Evolutionary conservation across 2,888 invertebrate species (phyloP).

Genomic region (Epistrophe eligans): DNA sequence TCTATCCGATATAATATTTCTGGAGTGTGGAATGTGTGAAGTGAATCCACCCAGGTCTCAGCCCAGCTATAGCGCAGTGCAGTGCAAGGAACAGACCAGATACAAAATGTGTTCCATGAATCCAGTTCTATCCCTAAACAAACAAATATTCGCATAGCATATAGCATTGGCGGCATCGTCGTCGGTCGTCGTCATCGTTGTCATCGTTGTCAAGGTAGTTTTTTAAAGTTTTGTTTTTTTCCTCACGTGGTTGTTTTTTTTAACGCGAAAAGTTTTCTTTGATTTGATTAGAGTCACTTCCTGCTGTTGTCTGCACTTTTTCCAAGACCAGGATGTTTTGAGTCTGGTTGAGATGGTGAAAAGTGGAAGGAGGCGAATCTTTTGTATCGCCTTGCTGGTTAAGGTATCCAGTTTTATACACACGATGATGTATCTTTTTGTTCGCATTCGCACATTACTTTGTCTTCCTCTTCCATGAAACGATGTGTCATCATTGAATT

Average conservation of each 20-base stretch:
- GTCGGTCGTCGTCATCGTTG: neutral
- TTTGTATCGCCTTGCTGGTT: slow-evolving; percentile 22
- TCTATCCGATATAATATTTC: slow-evolving; percentile 33
- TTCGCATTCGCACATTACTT: slow-evolving; percentile 48
- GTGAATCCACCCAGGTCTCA: too few species aligned
- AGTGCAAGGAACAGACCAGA: neutral
- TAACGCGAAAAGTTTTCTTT: slow-evolving; percentile 60
- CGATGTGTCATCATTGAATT: slow-evolving; percentile 70
- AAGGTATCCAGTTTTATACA: neutral
- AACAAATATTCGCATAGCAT: slow-evolving; percentile 6
- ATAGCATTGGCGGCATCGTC: neutral
- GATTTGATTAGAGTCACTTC: slow-evolving; percentile 71
- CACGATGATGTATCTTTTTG: slow-evolving; percentile 29
- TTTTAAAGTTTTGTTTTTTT: slow-evolving; percentile 56
- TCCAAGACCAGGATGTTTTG: neutral
- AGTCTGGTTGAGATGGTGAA: too few species aligned
- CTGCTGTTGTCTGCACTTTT: slow-evolving; percentile 66
- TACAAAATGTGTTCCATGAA: slow-evolving; percentile 31
- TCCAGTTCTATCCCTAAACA: slow-evolving; percentile 4
- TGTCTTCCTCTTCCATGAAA: slow-evolving; percentile 52
- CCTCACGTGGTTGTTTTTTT: slow-evolving; percentile 54
- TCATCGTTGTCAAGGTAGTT: slow-evolving; percentile 12
- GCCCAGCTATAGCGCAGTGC: neutral
- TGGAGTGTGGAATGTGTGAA: neutral
- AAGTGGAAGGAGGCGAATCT: neutral